phyloP scores from a whole-genome alignment of 2,888 invertebrate genomes.

The Napeogenes sylphis region DNA sequence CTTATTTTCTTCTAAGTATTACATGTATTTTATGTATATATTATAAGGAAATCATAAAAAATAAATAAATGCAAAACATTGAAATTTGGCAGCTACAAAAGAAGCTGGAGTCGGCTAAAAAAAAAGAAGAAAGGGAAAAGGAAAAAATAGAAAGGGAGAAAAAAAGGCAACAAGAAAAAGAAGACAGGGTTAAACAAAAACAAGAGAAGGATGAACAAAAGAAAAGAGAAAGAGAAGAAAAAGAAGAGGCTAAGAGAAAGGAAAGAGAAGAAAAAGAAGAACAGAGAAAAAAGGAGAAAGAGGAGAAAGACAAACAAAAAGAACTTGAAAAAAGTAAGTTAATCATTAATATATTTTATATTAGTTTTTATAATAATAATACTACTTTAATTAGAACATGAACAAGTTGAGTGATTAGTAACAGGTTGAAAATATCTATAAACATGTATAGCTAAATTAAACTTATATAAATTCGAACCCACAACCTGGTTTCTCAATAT shows the following conservation, averaged over 20 bases:
- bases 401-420: too few relatives aligned
- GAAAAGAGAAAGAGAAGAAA: conserved; percentile 63
- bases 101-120: conserved; percentile 76
- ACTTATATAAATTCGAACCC: too few relatives aligned
- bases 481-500: too few relatives aligned
- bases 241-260: conserved; percentile 64
- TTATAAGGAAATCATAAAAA: background rate
- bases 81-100: conserved; percentile 66
- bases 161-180: conserved; percentile 67
- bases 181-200: conserved; percentile 64
- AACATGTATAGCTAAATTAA: too few relatives aligned
- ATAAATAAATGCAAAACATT: background rate
- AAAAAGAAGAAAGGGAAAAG: conserved; percentile 74
- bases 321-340: conserved; percentile 75
- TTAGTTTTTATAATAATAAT: too few relatives aligned
- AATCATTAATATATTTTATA: background rate
- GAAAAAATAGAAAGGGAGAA: conserved; percentile 67
- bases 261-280: conserved; percentile 76
- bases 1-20: background rate
- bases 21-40: background rate
- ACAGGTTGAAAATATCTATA: too few relatives aligned
- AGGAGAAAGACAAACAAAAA: conserved; percentile 73
- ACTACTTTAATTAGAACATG: too few relatives aligned
- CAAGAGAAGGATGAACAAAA: conserved; percentile 66
- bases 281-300: conserved; percentile 69